A percentile compares a stretch with the other conserved stretches of the same genome.
Evolutionary conservation across 2,797 vertebrate species (phyloP).

Genomic region (Chloroceryle amazona): DNA sequence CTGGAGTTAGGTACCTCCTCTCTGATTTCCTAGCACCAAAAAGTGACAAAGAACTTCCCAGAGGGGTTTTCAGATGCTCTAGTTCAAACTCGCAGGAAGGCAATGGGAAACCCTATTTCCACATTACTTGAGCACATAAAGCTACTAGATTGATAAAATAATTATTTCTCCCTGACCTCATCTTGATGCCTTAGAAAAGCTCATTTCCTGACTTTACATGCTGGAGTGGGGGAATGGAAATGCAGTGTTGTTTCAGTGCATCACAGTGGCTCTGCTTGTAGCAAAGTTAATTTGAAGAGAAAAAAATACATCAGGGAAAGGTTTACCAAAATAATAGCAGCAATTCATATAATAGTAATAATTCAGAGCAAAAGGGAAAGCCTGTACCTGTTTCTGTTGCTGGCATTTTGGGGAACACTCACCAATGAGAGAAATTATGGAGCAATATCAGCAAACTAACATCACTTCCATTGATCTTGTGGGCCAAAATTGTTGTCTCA

Average conservation of each 20-base stretch:
- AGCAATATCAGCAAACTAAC: not conserved
- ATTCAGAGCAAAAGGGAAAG: not conserved
- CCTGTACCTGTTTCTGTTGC: not conserved
- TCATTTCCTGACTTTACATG: not conserved
- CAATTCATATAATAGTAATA: slow-evolving; percentile 4
- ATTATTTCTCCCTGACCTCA: not conserved
- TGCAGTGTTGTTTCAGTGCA: not conserved
- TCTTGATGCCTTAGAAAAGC: not conserved
- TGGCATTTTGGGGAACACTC: not conserved
- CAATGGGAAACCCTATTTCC: accelerated
- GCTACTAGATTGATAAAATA: not conserved
- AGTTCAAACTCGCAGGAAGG: not conserved
- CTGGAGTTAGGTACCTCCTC: not conserved
- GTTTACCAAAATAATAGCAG: slow-evolving; percentile 14
- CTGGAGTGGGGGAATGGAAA: not conserved
- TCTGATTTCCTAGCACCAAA: not conserved
- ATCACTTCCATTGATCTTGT: not conserved
- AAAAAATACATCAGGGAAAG: not conserved
- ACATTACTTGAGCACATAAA: not conserved
- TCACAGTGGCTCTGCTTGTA: not conserved
- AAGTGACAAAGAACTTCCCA: not conserved
- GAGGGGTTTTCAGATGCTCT: not conserved
- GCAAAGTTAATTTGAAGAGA: not conserved
- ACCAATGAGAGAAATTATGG: not conserved
- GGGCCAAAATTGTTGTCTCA: not conserved